Conservation (phyloP, 1,140 invertebrate genomes). For the Hyposmocoma kahamanoa region DNA sequence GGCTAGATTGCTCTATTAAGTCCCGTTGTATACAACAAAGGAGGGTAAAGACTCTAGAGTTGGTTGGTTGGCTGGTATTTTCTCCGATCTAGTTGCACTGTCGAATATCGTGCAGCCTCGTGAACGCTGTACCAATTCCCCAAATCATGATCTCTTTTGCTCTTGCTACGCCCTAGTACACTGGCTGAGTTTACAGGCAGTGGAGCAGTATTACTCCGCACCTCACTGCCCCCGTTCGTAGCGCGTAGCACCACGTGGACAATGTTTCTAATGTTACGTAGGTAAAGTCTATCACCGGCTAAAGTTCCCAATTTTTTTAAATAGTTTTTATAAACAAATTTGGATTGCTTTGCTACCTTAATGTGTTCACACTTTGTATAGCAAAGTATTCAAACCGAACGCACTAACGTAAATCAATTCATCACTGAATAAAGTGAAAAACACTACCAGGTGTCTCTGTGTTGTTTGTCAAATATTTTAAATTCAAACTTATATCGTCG, state of each 20-base stretch:
- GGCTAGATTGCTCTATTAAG: neutral
- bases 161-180: conserved; percentile 19
- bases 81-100: neutral
- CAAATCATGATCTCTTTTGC: conserved; percentile 36
- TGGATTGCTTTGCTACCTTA: too few species aligned
- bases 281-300: too few species aligned
- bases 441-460: too few species aligned
- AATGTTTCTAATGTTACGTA: too few species aligned
- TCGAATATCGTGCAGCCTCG: conserved; percentile 19
- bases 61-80: neutral
- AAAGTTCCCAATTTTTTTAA: too few species aligned
- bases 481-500: neutral
- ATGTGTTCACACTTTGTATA: too few species aligned
- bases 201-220: conserved; percentile 18
- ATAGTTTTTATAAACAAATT: too few species aligned
- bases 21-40: neutral
- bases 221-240: conserved; percentile 10
- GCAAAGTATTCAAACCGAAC: too few species aligned
- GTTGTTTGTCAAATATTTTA: conserved; percentile 3
- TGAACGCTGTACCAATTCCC: conserved; percentile 40
- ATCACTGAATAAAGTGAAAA: too few species aligned
- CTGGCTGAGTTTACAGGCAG: too few species aligned
- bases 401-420: too few species aligned
- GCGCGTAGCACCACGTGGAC: conserved; percentile 10
- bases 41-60: too few species aligned